Conservation (phyloP, 2,797 vertebrate genomes). For the Scolopax bukidnonensis region DNA sequence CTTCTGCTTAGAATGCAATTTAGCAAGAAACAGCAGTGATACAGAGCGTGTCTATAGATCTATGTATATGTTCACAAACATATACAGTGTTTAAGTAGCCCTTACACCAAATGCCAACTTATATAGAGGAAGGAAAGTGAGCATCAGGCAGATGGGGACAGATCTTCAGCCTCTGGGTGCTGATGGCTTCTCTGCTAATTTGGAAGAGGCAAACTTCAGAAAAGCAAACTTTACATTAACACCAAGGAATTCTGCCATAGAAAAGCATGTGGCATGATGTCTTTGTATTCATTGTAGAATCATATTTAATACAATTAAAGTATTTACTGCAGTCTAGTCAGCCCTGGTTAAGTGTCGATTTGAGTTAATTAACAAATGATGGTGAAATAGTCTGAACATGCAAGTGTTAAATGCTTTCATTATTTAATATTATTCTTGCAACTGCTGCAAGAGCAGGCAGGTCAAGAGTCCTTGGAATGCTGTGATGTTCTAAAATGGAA, state of each 20-base stretch:
- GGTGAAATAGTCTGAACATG: conserved; percentile 2
- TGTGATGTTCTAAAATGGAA: background rate
- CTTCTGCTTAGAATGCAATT: background rate
- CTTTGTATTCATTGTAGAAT: background rate
- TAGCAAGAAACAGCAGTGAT: background rate
- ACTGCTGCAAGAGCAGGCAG: background rate
- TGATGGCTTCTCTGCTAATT: background rate
- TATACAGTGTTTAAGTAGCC: background rate
- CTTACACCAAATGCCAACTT: background rate
- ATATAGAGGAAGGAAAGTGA: background rate
- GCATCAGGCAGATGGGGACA: background rate
- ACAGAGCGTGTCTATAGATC: background rate
- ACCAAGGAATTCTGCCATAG: background rate
- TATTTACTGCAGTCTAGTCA: conserved; percentile 42
- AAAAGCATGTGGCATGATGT: background rate
- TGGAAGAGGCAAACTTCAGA: background rate
- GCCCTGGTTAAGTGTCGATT: background rate
- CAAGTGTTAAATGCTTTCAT: conserved; percentile 18
- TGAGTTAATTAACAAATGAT: conserved; percentile 36
- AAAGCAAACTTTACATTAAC: background rate
- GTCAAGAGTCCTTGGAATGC: background rate
- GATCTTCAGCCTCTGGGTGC: background rate
- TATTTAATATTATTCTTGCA: background rate
- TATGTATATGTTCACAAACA: rapidly evolving
- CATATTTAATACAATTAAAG: conserved; percentile 1